Conservation (phyloP, 2,888 invertebrate genomes). For the Steinernema carpocapsae region DNA sequence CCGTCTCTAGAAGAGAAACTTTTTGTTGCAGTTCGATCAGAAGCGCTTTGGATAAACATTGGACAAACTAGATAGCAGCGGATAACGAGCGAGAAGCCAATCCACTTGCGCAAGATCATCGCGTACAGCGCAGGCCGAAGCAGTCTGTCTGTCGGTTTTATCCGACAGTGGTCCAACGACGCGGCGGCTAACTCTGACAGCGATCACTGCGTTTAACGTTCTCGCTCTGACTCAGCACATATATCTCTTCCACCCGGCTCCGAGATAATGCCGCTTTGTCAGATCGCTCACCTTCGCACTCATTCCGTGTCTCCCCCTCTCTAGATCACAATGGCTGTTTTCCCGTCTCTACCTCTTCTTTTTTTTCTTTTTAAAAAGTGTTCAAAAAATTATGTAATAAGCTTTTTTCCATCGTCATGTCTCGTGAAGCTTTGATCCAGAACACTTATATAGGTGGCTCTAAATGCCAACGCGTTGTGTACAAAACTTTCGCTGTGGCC, state of each 20-base stretch:
- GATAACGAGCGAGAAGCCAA: conserved; percentile 31
- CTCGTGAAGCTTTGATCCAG: too few relatives aligned
- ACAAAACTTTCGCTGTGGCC: too few relatives aligned
- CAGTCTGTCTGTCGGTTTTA: conserved; percentile 29
- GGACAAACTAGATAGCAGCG: conserved; percentile 21
- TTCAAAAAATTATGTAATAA: neutral
- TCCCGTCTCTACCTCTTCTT: neutral
- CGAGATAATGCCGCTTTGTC: conserved; percentile 24
- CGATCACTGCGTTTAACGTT: conserved; percentile 27
- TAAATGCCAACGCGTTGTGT: too few relatives aligned
- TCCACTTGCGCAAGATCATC: conserved; percentile 13
- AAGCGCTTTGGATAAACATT: conserved; percentile 30
- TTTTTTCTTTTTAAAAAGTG: neutral
- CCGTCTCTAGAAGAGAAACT: neutral
- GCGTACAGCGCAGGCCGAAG: conserved; percentile 25
- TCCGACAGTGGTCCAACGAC: conserved; percentile 11
- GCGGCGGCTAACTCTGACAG: conserved; percentile 26
- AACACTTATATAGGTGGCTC: too few relatives aligned
- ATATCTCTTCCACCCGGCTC: conserved; percentile 14
- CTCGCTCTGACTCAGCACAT: conserved; percentile 27
- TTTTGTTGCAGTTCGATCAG: neutral
- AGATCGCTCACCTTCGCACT: conserved; percentile 27
- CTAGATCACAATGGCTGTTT: neutral
- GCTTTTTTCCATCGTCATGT: neutral
- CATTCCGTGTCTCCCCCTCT: neutral